Base-by-base conservation (phyloP, 2,797 vertebrate genomes). In the Tapirus indicus region DNA sequence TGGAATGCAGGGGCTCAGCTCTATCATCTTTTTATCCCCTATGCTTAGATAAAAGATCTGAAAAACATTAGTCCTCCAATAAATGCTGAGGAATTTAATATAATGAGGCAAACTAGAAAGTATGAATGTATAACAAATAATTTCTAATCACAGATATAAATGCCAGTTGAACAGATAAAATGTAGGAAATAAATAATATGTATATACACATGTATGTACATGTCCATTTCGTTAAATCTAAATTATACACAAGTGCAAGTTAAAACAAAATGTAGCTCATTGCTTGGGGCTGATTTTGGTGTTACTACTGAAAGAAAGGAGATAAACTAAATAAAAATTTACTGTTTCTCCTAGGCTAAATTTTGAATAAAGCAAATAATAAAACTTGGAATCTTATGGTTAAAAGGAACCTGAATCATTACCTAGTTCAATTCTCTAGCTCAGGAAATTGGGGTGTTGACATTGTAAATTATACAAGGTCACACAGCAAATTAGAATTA, bases 191-290 rank as follows among this genome's bases (percentile, higher is more conserved):
- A 84, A 88, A 44, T 83, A 32, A 62, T 62, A 44, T 32, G 25
- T 38, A 75, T 20, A 56, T 1, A 54, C 21, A 66, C 12, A 54
- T 80, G 21, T 79, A 66, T 16, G 32, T 78, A 60, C 9, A 74
- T 32, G 12, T 94, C 38, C 13, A 38, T 85, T 80, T 96, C 38
- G 60, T 25, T n/a, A 69, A 38, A 84, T 84, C 47, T 32, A 79
- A 88, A 88, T 78, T 72, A 72, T 44, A 77, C 47, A 38, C 21
- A 58, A 72, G 44, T 77, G 13, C 27, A 91, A 87, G 8, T n/a
- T 91, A 47, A 95, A 94, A 77, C 20, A 91, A 93, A 93, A 49
- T 86, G 7, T 72, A 87, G 21, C 38, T 93, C n/a, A 35, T 82
- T 72, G 25, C 32, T 97, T 44, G 21, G 38, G 78, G 10, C 13